Conservation (phyloP, 1,140 invertebrate species). For the Drosophila miranda region DNA sequence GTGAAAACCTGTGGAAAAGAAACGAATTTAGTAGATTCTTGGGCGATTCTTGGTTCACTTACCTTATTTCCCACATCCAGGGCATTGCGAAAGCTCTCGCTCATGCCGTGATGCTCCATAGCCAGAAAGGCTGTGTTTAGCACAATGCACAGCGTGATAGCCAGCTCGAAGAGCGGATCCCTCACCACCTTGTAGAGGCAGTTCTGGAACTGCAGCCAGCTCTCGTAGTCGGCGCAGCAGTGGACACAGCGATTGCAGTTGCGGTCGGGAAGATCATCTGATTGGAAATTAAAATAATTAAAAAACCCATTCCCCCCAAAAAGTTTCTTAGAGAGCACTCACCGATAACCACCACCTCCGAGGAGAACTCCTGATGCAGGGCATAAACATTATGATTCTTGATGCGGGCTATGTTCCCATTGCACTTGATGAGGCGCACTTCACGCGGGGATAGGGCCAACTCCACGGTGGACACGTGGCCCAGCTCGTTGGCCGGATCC, state of each 20-base stretch:
- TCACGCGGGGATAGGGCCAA: slow-evolving; percentile 85
- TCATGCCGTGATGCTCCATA: slow-evolving; percentile 95
- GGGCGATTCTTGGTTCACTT: background rate
- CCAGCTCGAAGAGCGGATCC: slow-evolving; percentile 93
- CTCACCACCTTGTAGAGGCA: slow-evolving; percentile 91
- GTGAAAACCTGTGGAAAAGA: slow-evolving; percentile 92
- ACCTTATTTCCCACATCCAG: slow-evolving; percentile 96
- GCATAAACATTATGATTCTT: slow-evolving; percentile 88
- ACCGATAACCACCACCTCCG: slow-evolving; percentile 93
- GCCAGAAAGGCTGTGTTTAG: slow-evolving; percentile 95
- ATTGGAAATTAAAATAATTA: background rate
- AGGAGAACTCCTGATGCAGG: slow-evolving; percentile 90
- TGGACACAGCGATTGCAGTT: slow-evolving; percentile 93
- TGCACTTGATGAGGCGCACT: slow-evolving; percentile 88
- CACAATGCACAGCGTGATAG: slow-evolving; percentile 94
- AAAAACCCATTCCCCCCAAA: background rate
- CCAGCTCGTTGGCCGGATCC: slow-evolving; percentile 84
- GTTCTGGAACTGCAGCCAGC: slow-evolving; percentile 92
- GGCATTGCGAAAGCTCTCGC: slow-evolving; percentile 90
- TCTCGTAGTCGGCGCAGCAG: slow-evolving; percentile 92
- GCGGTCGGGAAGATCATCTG: slow-evolving; percentile 92
- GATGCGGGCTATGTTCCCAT: slow-evolving; percentile 84
- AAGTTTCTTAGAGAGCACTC: background rate
- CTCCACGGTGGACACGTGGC: slow-evolving; percentile 84
- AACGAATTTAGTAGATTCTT: background rate